Base-by-base conservation (phyloP, 2,888 invertebrate species). In the Rhogogaster chlorosoma region DNA sequence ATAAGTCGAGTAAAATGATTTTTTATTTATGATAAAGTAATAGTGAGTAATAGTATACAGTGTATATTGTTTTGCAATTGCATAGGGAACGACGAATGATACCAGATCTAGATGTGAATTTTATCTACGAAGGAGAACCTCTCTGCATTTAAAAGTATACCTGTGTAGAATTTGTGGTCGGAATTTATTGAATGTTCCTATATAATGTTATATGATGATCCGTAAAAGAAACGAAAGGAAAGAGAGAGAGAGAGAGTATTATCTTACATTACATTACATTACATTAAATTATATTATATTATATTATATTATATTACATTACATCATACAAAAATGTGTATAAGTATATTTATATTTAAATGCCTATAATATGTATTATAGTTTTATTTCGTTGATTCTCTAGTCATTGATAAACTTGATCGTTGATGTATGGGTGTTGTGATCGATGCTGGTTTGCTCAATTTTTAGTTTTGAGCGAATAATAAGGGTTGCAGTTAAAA, bases 361-460 rank as follows among this genome's bases (percentile, higher is more conserved):
- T 18, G 29, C 67, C 32, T 67, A 12, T 29, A 67, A 6, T 67
- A 67, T 29, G 32, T 67, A 67, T 67, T 15, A 67, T 29, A 26
- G 32, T 67, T 26, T 29, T 29, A 29, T 26, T 32, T 32, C 18
- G 29, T 67, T 67, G 15, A 15, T 67, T 67, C 29, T 67, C 32
- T 67, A 26, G 29, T 29, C 12, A 67, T 67, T 67, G 26, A 67
- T 67, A 32, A 67, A 26, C 32, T 67, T 67, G 67, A 67, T 67
- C 32, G 67, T 67, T 29, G 67, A 67, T 67, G 32, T 67, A 67
- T 32, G 67, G 29, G 67, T 67, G 67, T 67, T 70, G 70, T 70
- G 61, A 61, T 26, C 36, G 70, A 67, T 67, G 67, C 67, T 38
- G 70, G 15, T 42, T 42, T 18, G 42, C 42, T 42, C 22, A 26